These are phyloP conservation scores for Leucopsar rothschildi DNA, from an alignment of 2,113 vertebrate genomes.

Conservation along the genomic window DNA sequence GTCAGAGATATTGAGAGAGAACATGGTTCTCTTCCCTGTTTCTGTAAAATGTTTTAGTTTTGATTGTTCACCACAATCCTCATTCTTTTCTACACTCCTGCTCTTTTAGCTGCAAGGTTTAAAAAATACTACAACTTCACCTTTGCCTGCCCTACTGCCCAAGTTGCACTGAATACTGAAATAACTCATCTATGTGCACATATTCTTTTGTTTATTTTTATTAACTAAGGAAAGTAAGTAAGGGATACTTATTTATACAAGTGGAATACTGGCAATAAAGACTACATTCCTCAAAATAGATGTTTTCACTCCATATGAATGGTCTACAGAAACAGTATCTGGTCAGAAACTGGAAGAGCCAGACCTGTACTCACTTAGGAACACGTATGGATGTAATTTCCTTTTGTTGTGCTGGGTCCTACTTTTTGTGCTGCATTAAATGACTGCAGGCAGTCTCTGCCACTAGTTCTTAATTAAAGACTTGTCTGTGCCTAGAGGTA, in stretches of 20 bases:
- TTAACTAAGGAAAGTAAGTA: neutral
- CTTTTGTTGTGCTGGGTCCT: neutral
- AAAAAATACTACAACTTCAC: neutral
- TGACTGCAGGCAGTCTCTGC: neutral
- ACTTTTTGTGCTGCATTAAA: neutral
- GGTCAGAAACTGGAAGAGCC: neutral
- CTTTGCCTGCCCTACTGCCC: neutral
- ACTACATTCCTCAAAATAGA: neutral
- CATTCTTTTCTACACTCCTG: neutral
- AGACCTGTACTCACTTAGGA: neutral
- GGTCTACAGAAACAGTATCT: neutral
- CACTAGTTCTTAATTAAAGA: neutral
- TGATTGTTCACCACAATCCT: neutral
- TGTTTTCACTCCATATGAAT: neutral
- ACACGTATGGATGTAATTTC: neutral
- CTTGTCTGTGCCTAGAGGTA: neutral
- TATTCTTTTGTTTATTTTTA: neutral
- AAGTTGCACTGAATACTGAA: neutral
- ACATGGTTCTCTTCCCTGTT: neutral
- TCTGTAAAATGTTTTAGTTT: neutral
- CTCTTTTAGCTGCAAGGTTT: neutral
- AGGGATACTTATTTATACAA: neutral
- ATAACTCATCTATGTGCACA: neutral
- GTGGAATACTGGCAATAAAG: neutral
- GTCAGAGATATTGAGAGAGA: neutral